Conservation (phyloP, 2,113 vertebrate genomes). For the Tragelaphus imberbis region DNA sequence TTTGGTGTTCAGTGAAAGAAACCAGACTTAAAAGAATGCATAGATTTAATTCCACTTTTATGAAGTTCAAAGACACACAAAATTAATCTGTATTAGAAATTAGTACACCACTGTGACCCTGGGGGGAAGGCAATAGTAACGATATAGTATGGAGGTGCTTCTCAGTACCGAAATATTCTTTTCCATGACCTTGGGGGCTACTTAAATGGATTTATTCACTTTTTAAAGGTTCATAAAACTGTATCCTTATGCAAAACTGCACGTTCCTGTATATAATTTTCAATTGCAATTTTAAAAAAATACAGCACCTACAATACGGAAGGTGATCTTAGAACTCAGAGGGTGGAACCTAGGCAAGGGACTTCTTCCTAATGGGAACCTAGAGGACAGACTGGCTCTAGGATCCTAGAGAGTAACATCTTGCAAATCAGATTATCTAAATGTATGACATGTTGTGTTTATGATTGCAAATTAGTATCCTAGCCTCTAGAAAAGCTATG, state of each 20-base stretch:
- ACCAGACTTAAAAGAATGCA: background rate
- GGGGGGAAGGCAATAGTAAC: background rate
- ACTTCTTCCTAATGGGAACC: background rate
- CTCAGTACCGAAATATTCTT: background rate
- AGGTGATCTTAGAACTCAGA: background rate
- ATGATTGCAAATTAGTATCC: background rate
- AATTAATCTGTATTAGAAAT: background rate
- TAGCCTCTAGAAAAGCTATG: background rate
- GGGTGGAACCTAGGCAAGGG: background rate
- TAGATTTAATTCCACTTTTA: background rate
- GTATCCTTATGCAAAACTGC: background rate
- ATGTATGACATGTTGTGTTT: background rate
- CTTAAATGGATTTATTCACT: background rate
- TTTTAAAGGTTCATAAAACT: background rate
- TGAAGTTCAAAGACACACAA: background rate
- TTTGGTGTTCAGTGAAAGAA: background rate
- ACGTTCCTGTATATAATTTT: background rate
- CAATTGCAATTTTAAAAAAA: background rate
- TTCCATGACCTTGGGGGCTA: background rate
- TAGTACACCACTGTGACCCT: background rate
- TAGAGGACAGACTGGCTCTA: background rate
- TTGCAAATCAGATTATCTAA: background rate
- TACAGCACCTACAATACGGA: background rate
- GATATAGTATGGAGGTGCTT: background rate
- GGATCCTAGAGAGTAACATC: background rate